A percentile compares a stretch with the other conserved stretches of the same genome.
Evolutionary conservation across 2,888 invertebrate species (phyloP).

Genomic region (Barypeithes pellucidus): DNA sequence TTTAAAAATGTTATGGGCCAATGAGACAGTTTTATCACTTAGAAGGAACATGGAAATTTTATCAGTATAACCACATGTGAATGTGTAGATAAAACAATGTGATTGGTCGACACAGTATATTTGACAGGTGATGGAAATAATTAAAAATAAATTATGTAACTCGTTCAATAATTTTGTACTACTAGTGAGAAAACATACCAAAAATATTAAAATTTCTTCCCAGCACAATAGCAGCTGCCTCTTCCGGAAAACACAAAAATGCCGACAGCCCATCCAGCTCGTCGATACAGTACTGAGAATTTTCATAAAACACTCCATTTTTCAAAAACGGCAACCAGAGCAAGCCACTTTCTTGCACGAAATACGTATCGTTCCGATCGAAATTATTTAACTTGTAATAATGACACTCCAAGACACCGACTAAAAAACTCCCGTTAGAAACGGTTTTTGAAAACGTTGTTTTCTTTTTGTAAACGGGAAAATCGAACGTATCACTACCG

Average conservation of each 20-base stretch:
- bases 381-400: slow-evolving; percentile 27
- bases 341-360: slow-evolving; percentile 58
- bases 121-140: no score
- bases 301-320: slow-evolving; percentile 45
- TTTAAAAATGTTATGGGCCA: no score
- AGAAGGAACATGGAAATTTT: no score
- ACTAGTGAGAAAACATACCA: slow-evolving; percentile 45
- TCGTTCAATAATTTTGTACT: no score
- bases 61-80: no score
- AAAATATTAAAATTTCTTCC: slow-evolving; percentile 25
- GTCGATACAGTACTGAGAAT: slow-evolving; percentile 57
- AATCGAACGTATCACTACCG: slow-evolving; percentile 41
- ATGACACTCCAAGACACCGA: slow-evolving; percentile 51
- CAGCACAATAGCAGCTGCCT: neutral
- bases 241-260: slow-evolving; percentile 54
- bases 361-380: slow-evolving; percentile 54
- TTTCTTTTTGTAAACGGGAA: slow-evolving; percentile 43
- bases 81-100: no score
- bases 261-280: slow-evolving; percentile 55
- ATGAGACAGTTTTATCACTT: no score
- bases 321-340: slow-evolving; percentile 55
- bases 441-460: slow-evolving; percentile 13
- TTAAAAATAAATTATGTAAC: no score
- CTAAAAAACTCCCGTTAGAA: slow-evolving; percentile 27
- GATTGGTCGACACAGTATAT: no score